Evolutionary conservation across 2,888 invertebrate species (phyloP).

Genomic region (Drosophila conformis): DNA sequence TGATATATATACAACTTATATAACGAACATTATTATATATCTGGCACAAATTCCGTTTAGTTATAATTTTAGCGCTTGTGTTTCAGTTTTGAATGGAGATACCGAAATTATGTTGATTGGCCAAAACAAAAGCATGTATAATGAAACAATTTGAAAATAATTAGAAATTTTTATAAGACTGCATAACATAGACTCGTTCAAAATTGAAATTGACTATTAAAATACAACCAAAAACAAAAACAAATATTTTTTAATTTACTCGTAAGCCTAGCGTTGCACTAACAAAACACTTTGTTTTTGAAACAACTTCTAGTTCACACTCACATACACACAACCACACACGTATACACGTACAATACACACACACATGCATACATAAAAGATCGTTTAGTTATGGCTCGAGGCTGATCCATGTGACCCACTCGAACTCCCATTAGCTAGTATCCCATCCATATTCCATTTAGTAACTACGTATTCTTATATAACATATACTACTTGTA

Average conservation of each 20-base stretch:
- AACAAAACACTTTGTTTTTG: slow-evolving; percentile 17
- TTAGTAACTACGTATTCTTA: slow-evolving; percentile 28
- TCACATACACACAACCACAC: slow-evolving; percentile 6
- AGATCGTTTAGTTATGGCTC: slow-evolving; percentile 17
- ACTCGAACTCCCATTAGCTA: slow-evolving; percentile 21
- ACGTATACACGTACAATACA: neutral
- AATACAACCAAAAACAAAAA: slow-evolving; percentile 11
- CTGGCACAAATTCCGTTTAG: slow-evolving; percentile 67
- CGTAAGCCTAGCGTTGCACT: slow-evolving; percentile 59
- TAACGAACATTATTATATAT: slow-evolving; percentile 46
- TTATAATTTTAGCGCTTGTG: slow-evolving; percentile 67
- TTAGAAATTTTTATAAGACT: slow-evolving; percentile 14
- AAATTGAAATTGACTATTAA: slow-evolving; percentile 53
- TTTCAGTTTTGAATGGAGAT: slow-evolving; percentile 73
- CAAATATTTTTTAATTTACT: slow-evolving; percentile 24
- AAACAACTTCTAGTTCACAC: slow-evolving; percentile 3
- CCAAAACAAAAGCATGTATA: slow-evolving; percentile 56
- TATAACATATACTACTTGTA: slow-evolving; percentile 27
- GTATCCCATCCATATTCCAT: slow-evolving; percentile 24
- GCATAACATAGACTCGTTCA: slow-evolving; percentile 53
- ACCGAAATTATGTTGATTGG: slow-evolving; percentile 61
- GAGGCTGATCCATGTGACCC: slow-evolving; percentile 7
- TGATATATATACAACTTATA: slow-evolving; percentile 2
- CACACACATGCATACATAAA: slow-evolving; percentile 8
- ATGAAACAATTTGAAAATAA: slow-evolving; percentile 33